Conservation (phyloP, 2,797 vertebrate genomes). For the Myotis vivesi region DNA sequence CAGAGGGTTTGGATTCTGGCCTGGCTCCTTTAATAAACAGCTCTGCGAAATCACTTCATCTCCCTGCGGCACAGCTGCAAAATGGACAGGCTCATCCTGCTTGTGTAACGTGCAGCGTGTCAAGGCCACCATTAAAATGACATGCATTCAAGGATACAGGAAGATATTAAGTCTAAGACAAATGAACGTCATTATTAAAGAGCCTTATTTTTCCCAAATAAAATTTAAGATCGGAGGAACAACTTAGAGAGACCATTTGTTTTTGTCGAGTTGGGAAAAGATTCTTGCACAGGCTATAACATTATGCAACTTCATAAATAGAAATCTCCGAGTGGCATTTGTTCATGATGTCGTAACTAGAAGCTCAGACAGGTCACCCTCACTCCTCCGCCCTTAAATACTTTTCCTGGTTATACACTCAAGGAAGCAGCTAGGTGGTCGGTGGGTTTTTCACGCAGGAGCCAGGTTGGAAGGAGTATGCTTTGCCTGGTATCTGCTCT, state of each 20-base stretch:
- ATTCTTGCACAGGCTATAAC: background rate
- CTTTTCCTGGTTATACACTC: constrained; percentile 36
- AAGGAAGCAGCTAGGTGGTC: constrained; percentile 19
- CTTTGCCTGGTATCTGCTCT: background rate
- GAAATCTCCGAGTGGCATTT: constrained; percentile 41
- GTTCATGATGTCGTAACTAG: constrained; percentile 39
- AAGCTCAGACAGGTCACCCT: background rate
- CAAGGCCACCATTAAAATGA: background rate
- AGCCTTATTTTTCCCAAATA: constrained; percentile 32
- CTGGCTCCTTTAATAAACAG: background rate
- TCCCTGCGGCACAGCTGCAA: background rate
- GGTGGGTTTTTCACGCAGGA: background rate
- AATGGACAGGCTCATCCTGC: background rate
- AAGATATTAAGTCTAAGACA: background rate
- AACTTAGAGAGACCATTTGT: constrained; percentile 3
- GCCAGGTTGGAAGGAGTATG: background rate
- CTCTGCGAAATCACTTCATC: background rate
- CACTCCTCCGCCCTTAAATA: background rate
- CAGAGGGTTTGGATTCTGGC: background rate
- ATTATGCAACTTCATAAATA: constrained; percentile 7
- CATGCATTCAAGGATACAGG: background rate
- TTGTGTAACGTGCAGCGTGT: background rate
- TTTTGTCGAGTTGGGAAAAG: constrained; percentile 15
- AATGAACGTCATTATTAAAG: background rate
- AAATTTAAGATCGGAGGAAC: constrained; percentile 46